Percentiles rank a stretch among this genome's conserved stretches.
phyloP scores from a whole-genome alignment of 2,797 vertebrate genomes.

The Gallinago stenura region DNA sequence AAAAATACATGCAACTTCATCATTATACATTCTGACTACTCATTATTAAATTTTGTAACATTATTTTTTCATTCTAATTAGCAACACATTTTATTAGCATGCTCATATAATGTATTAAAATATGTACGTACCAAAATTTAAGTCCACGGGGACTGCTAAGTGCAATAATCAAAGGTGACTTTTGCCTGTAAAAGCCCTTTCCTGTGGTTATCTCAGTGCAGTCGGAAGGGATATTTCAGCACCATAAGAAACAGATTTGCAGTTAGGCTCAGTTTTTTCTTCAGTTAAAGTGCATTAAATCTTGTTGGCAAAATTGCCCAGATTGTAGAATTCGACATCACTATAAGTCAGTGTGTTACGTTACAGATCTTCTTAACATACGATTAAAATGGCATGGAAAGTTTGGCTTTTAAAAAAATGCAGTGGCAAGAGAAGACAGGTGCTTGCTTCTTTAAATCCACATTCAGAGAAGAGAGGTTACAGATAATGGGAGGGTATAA shows the following conservation, averaged over 20 bases:
- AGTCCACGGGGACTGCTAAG: constrained; percentile 81
- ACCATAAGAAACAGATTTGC: constrained; percentile 83
- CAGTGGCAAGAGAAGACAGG: constrained; percentile 69
- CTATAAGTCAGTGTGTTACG: constrained; percentile 68
- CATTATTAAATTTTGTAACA: constrained; percentile 28
- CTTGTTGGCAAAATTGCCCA: constrained; percentile 75
- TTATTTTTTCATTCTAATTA: constrained; percentile 13
- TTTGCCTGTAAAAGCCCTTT: constrained; percentile 87
- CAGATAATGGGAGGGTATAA: constrained; percentile 81
- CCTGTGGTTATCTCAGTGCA: constrained; percentile 80
- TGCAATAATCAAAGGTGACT: constrained; percentile 82
- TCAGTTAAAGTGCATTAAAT: constrained; percentile 86
- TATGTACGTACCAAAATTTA: constrained; percentile 82
- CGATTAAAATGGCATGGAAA: constrained; percentile 76
- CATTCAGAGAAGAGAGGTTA: constrained; percentile 79
- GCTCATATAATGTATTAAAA: constrained; percentile 72
- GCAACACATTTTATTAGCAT: constrained; percentile 65
- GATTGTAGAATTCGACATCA: constrained; percentile 78
- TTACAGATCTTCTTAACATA: constrained; percentile 68
- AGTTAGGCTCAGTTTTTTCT: constrained; percentile 80
- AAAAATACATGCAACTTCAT: constrained; percentile 69
- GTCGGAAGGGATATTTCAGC: constrained; percentile 82
- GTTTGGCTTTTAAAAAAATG: constrained; percentile 77
- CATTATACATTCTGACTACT: constrained; percentile 46
- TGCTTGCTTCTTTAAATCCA: constrained; percentile 83